Conservation (phyloP, 1,140 invertebrate genomes). For the Melanaphis sacchari region DNA sequence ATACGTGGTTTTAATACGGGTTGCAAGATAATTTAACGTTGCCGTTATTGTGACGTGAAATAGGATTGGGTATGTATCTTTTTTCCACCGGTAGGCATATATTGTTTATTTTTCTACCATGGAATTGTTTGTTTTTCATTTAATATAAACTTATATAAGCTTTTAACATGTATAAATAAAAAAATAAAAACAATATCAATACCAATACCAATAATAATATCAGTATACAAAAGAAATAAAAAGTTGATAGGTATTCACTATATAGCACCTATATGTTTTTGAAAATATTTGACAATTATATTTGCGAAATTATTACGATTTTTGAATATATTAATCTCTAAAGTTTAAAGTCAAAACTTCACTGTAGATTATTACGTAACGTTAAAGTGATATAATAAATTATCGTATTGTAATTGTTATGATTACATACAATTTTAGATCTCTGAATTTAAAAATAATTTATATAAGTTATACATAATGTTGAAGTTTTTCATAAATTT, state of each 20-base stretch:
- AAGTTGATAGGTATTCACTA: background rate
- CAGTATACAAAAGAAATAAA: background rate
- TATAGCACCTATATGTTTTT: background rate
- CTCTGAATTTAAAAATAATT: background rate
- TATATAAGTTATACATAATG: background rate
- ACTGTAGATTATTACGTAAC: background rate
- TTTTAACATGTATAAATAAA: background rate
- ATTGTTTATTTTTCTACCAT: slow-evolving; percentile 15
- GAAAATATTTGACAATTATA: background rate
- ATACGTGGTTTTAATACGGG: background rate
- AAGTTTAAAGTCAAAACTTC: background rate
- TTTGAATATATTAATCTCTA: background rate
- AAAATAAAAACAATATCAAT: background rate
- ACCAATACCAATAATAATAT: slow-evolving; percentile 11
- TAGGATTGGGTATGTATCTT: background rate
- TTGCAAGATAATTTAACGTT: background rate
- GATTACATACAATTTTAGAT: background rate
- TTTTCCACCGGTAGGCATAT: background rate
- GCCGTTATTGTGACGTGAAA: background rate
- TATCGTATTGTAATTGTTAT: background rate
- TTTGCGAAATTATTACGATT: background rate
- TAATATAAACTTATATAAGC: slow-evolving; percentile 6
- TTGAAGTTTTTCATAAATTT: too few species aligned
- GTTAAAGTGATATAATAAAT: background rate
- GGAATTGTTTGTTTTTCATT: slow-evolving; percentile 42